Conservation (phyloP, 1,140 invertebrate genomes). For the Eufriesea mexicana region DNA sequence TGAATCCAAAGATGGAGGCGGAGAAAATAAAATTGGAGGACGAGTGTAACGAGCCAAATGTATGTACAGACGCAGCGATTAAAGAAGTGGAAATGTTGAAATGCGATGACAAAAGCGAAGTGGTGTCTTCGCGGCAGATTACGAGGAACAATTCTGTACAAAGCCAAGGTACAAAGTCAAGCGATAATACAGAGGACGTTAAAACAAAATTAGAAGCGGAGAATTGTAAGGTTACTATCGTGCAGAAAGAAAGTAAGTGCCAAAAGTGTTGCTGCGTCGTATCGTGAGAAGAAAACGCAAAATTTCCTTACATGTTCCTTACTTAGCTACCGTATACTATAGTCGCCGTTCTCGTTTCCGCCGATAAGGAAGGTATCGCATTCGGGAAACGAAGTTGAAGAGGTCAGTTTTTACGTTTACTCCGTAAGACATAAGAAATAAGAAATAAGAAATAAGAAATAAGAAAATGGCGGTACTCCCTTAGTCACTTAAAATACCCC, state of each 20-base stretch:
- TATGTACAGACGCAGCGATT: neutral
- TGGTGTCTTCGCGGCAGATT: constrained; percentile 52
- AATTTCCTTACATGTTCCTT: constrained; percentile 48
- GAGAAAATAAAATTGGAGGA: neutral
- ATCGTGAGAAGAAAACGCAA: constrained; percentile 57
- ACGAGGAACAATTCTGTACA: constrained; percentile 73
- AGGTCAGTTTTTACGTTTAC: neutral
- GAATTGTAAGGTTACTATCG: constrained; percentile 72
- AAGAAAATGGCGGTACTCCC: neutral
- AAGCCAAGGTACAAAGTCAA: constrained; percentile 65
- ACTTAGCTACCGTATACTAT: constrained; percentile 40
- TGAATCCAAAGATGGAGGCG: neutral
- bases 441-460: neutral
- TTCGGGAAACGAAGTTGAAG: neutral
- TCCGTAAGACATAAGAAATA: neutral
- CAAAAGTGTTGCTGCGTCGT: constrained; percentile 76
- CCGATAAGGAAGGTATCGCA: neutral
- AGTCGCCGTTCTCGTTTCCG: constrained; percentile 10
- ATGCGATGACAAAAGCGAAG: constrained; percentile 58
- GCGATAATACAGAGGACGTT: constrained; percentile 58
- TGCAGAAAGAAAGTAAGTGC: constrained; percentile 68
- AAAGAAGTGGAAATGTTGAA: constrained; percentile 60
- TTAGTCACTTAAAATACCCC: constrained; percentile 24
- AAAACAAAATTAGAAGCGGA: constrained; percentile 72
- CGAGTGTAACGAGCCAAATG: neutral